Evolutionary conservation across 2,888 invertebrate genomes (phyloP).

Genomic region (Acanthococcus lagerstroemiae): DNA sequence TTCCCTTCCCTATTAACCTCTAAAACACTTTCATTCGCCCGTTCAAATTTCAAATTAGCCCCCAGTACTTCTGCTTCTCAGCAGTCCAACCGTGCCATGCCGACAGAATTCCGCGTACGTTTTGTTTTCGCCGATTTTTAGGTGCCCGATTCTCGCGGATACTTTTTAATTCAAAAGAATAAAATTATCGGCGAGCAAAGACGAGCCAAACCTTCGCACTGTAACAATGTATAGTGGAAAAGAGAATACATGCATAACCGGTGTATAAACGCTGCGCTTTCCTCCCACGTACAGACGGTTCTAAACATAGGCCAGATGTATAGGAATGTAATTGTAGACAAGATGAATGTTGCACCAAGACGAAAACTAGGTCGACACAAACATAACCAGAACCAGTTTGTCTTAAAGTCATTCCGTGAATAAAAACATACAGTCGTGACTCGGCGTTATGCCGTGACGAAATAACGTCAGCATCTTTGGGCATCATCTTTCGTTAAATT

Average conservation of each 20-base stretch:
- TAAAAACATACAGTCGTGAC: constrained; percentile 16
- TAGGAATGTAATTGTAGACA: constrained; percentile 12
- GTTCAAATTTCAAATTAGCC: too few species aligned
- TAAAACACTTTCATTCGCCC: too few species aligned
- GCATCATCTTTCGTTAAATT: constrained; percentile 18
- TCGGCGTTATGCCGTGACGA: constrained; percentile 24
- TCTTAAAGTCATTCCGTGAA: constrained; percentile 25
- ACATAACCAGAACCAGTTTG: constrained; percentile 26
- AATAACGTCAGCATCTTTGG: constrained; percentile 17
- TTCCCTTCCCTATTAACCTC: too few species aligned
- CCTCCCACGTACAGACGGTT: not conserved
- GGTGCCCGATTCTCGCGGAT: too few species aligned
- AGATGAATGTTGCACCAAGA: constrained; percentile 24
- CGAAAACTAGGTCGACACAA: constrained; percentile 24
- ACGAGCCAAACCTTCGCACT: not conserved
- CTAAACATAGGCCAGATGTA: not conserved
- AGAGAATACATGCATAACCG: not conserved
- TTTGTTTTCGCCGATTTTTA: too few species aligned
- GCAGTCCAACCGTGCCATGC: too few species aligned
- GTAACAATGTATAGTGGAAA: not conserved
- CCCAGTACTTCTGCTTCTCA: too few species aligned
- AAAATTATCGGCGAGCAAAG: too few species aligned
- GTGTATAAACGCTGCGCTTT: not conserved
- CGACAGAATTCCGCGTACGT: too few species aligned
- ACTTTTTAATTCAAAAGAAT: too few species aligned